Percentiles rank a stretch among this genome's conserved stretches.
Conservation (phyloP, 2,113 vertebrate species). For the Rana temporaria region DNA sequence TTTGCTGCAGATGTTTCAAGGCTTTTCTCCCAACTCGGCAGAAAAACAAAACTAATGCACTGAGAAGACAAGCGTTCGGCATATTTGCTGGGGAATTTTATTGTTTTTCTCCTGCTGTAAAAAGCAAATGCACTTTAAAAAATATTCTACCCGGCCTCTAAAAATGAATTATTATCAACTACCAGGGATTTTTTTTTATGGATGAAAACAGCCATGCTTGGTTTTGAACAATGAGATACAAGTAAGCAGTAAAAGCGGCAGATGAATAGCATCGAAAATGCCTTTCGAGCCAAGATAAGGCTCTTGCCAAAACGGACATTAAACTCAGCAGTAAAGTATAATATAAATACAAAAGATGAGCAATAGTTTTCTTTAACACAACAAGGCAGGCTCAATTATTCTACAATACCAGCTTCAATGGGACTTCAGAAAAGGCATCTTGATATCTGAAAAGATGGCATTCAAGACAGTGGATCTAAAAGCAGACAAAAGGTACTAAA, state of each 20-base stretch:
- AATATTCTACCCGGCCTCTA: slow-evolving; percentile 29
- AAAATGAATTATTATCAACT: slow-evolving; percentile 49
- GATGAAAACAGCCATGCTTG: slow-evolving; percentile 39
- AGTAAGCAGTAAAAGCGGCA: slow-evolving; percentile 44
- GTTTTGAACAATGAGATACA: slow-evolving; percentile 48
- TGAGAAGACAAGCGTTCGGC: slow-evolving; percentile 19
- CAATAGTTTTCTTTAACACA: slow-evolving; percentile 47
- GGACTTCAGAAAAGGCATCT: not conserved
- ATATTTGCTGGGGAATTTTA: slow-evolving; percentile 11
- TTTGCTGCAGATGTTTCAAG: slow-evolving; percentile 23
- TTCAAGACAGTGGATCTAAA: not conserved
- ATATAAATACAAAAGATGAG: slow-evolving; percentile 51
- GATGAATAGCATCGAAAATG: slow-evolving; percentile 43
- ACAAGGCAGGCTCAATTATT: slow-evolving; percentile 41
- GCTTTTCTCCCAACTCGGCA: slow-evolving; percentile 19
- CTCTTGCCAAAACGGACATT: slow-evolving; percentile 50
- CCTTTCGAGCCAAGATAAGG: slow-evolving; percentile 45
- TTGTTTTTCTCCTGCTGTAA: slow-evolving; percentile 3
- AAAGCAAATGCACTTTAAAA: slow-evolving; percentile 45
- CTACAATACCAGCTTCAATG: slow-evolving; percentile 22
- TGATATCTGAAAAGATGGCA: not conserved
- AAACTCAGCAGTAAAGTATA: slow-evolving; percentile 48
- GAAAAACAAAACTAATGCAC: slow-evolving; percentile 10
- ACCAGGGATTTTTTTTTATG: slow-evolving; percentile 43
- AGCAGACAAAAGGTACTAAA: not conserved